phyloP scores from a whole-genome alignment of 2,797 vertebrate genomes.

The Bovichtus variegatus region DNA sequence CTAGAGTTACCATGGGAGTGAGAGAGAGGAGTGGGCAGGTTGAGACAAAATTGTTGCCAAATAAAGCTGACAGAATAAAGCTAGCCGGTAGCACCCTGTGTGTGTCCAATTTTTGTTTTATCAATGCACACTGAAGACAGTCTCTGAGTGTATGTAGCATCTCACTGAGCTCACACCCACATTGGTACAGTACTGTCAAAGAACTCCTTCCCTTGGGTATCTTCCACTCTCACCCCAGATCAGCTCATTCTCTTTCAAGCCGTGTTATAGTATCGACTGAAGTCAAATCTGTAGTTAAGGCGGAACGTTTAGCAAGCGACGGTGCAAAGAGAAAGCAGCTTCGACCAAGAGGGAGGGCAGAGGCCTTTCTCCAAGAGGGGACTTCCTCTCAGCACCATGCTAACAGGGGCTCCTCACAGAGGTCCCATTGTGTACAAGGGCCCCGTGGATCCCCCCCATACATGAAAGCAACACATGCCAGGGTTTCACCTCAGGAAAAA shows the following conservation, averaged over 20 bases:
- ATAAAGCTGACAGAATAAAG: constrained; percentile 46
- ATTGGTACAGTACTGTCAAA: constrained; percentile 7
- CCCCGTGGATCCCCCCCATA: constrained; percentile 76
- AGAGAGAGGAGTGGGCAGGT: constrained; percentile 50
- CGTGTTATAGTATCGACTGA: constrained; percentile 16
- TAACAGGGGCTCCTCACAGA: constrained; percentile 84
- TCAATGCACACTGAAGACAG: constrained; percentile 5
- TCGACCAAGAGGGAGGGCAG: constrained; percentile 60
- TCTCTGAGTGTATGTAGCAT: not conserved
- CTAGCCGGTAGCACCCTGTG: constrained; percentile 39
- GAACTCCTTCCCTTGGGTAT: not conserved
- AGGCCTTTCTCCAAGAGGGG: constrained; percentile 75
- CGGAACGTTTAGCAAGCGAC: constrained; percentile 20
- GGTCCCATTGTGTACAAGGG: constrained; percentile 84
- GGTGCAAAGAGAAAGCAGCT: constrained; percentile 55
- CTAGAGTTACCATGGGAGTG: constrained; percentile 63
- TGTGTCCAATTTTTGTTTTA: constrained; percentile 13
- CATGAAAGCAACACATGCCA: constrained; percentile 85
- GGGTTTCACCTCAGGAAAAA: constrained; percentile 83
- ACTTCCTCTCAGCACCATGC: constrained; percentile 82
- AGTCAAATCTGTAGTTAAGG: constrained; percentile 33
- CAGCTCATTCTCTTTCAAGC: not conserved
- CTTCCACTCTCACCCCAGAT: not conserved
- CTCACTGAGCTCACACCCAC: not conserved
- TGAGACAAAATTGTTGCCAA: constrained; percentile 43